Conservation (phyloP, 2,888 invertebrate genomes). For the Pinctada fucata region DNA sequence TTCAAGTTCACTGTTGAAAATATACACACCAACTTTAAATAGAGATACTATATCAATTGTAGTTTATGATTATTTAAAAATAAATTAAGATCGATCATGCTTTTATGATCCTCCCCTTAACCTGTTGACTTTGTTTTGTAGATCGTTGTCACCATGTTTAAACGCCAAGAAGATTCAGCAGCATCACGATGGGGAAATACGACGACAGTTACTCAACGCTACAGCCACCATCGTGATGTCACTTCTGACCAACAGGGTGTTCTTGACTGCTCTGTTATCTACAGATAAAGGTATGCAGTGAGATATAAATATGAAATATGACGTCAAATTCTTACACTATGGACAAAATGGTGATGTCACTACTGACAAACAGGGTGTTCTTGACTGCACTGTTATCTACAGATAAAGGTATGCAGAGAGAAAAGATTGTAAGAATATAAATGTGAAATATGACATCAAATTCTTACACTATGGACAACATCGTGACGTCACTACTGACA, state of each 20-base stretch:
- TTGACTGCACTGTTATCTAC: constrained; percentile 43
- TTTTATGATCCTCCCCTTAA: too few relatives aligned
- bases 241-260: constrained; percentile 54
- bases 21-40: too few relatives aligned
- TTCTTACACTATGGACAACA: too few relatives aligned
- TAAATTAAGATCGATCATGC: too few relatives aligned
- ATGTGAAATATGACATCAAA: too few relatives aligned
- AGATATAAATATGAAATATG: background rate
- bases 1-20: too few relatives aligned
- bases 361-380: constrained; percentile 57
- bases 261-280: constrained; percentile 49
- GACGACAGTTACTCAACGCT: constrained; percentile 59
- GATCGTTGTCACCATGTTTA: constrained; percentile 57
- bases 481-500: too few relatives aligned
- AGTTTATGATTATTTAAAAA: too few relatives aligned
- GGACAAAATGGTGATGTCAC: constrained; percentile 21
- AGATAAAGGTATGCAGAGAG: constrained; percentile 37
- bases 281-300: constrained; percentile 37
- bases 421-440: too few relatives aligned
- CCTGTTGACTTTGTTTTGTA: constrained; percentile 1
- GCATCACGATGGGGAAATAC: constrained; percentile 56
- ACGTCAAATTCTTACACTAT: background rate
- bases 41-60: too few relatives aligned
- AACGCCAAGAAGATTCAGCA: constrained; percentile 44
- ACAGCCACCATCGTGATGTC: constrained; percentile 56